Evolutionary conservation across 2,797 vertebrate species (phyloP).

Genomic region (Pseudomugil gertrudae): DNA sequence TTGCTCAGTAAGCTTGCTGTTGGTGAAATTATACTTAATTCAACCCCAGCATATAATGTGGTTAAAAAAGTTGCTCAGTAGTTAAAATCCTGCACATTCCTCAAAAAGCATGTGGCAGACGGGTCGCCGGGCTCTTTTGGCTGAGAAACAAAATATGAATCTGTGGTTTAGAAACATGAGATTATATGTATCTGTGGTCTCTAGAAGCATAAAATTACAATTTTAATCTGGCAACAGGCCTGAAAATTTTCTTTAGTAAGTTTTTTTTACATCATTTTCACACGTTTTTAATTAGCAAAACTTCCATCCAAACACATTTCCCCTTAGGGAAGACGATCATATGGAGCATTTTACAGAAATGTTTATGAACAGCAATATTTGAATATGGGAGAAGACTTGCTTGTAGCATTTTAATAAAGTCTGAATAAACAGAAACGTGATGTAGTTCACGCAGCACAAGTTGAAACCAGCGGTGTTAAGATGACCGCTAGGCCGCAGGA

Average conservation of each 20-base stretch:
- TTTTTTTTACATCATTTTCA: too few relatives aligned
- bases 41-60: neutral
- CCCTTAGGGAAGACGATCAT: slow-evolving; percentile 25
- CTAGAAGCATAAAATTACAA: neutral
- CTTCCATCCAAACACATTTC: neutral
- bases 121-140: neutral
- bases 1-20: neutral
- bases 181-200: neutral
- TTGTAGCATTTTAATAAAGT: slow-evolving; percentile 1
- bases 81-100: neutral
- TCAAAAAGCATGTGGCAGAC: neutral
- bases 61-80: neutral
- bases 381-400: neutral
- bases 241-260: neutral
- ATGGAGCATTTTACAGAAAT: slow-evolving; percentile 15
- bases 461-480: slow-evolving; percentile 14
- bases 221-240: neutral
- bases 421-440: neutral
- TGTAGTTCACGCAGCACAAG: slow-evolving; percentile 12
- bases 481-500: slow-evolving; percentile 23
- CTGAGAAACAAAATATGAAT: neutral
- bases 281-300: too few relatives aligned
- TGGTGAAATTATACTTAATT: neutral
- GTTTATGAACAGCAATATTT: neutral
- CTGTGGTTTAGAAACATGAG: neutral